A percentile compares a stretch with the other conserved stretches of the same genome.
phyloP scores from a whole-genome alignment of 2,113 vertebrate species.

The Cercocebus atys region DNA sequence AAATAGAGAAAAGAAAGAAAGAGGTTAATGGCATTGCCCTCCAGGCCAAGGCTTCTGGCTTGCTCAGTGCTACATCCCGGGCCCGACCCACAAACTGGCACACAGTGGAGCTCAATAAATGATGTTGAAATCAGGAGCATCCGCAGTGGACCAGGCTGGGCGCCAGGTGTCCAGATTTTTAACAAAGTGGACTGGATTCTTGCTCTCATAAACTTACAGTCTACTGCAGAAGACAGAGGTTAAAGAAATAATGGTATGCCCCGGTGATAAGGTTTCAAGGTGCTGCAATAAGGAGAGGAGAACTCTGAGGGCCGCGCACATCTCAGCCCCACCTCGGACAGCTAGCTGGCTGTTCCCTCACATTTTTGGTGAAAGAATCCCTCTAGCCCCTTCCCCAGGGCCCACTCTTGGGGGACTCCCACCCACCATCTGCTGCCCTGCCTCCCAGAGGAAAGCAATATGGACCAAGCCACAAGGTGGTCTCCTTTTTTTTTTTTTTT shows the following conservation, averaged over 20 bases:
- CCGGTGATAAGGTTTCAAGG: too few species aligned
- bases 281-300: not conserved
- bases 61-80: not conserved
- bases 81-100: not conserved
- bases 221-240: not conserved
- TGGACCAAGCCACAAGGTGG: not conserved
- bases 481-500: too few species aligned
- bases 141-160: not conserved
- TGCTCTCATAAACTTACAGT: not conserved
- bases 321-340: not conserved
- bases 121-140: not conserved
- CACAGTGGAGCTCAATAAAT: not conserved
- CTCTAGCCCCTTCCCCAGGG: not conserved
- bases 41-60: not conserved
- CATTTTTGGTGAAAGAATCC: not conserved
- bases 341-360: not conserved
- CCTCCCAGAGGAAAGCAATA: too few species aligned
- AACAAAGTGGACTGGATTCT: not conserved
- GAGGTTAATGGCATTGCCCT: conserved; percentile 39
- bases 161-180: not conserved
- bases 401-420: not conserved
- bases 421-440: not conserved
- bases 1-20: conserved; percentile 61
- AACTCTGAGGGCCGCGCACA: not conserved
- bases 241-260: not conserved